Percentiles rank a stretch among this genome's conserved stretches.
phyloP scores from a whole-genome alignment of 2,888 invertebrate species.

The Conomelus anceps region DNA sequence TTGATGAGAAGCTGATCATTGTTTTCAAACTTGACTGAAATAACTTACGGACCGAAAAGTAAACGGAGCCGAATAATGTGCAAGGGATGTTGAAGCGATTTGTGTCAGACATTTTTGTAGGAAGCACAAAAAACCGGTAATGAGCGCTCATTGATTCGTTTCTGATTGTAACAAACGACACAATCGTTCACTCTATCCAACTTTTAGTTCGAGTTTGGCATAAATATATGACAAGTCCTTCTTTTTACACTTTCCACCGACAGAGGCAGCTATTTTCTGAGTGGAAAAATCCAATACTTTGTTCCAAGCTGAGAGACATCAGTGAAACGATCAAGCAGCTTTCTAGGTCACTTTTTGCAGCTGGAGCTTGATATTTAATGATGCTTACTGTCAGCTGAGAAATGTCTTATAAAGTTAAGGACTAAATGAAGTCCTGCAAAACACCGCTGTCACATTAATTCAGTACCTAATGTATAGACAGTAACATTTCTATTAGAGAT shows the following conservation, averaged over 20 bases:
- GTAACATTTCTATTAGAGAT: no score
- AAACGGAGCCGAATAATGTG: not conserved
- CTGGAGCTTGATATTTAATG: not conserved
- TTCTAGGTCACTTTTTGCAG: not conserved
- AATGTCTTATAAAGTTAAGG: not conserved
- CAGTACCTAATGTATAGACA: no score
- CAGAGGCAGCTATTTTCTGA: not conserved
- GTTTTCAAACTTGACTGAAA: not conserved
- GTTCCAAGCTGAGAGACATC: not conserved
- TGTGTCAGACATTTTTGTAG: not conserved
- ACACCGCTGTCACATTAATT: no score
- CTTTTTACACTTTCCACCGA: not conserved
- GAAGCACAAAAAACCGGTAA: not conserved
- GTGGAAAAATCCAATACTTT: not conserved
- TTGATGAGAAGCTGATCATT: not conserved
- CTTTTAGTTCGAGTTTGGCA: not conserved
- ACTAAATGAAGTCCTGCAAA: no score
- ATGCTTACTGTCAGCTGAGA: not conserved
- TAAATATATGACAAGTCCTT: not conserved
- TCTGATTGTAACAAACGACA: not conserved
- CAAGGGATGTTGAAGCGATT: not conserved
- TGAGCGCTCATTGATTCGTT: not conserved
- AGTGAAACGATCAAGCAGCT: not conserved
- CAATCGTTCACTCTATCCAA: not conserved
- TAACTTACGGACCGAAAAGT: not conserved